Base-by-base conservation (phyloP, 2,797 vertebrate genomes). In the Sciurus carolinensis region DNA sequence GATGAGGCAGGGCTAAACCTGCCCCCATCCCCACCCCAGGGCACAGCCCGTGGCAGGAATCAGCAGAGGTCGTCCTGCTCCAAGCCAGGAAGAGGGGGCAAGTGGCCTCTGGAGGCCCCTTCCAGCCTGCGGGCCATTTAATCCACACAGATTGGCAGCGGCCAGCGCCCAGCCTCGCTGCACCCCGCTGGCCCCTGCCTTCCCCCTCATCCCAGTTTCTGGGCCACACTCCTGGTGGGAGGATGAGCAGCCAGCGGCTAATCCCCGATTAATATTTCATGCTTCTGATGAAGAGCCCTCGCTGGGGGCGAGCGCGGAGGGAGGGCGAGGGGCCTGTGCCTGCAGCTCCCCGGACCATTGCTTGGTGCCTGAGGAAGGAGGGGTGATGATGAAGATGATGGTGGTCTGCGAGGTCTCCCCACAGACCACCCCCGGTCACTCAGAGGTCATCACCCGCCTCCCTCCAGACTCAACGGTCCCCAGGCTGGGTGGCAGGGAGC, bases 221-320 rank as follows among this genome's bases (percentile, higher is more conserved):
- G 90, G 86, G 52, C 57, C 24, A 0, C 24, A 4, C 22, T 94
- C 79, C 59, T 17, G 72, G 80, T 91, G 30, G 54, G 67, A 94
- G 80, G 79, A 71, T 33, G 12, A 93, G 67, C 81, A 36, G 7
- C 3, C 62, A 8, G 82, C 6, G 2, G 54, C 67, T 97, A 44
- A 90, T 66, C 67, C n/a, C 80, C 6, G 30, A 50, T 95, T 57
- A 57, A 90, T 30, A 94, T 91, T 96, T 91, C 47, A 64, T 91
- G 87, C 73, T 95, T 86, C 54, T 12, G 42, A 4, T 47, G 57
- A 85, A 89, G 87, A 6, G 18, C 3, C 7, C 33, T 42, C 17
- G 17, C n/a, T 30, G 39, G 69, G n/a, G 57, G 80, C 18, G 3
- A 33, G 36, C n/a, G 22, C 42, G n/a, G 42, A 39, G 24, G 42